These are phyloP conservation scores for Heteronetta atricapilla DNA, from an alignment of 2,113 vertebrate genomes.

Conservation along the genomic window DNA sequence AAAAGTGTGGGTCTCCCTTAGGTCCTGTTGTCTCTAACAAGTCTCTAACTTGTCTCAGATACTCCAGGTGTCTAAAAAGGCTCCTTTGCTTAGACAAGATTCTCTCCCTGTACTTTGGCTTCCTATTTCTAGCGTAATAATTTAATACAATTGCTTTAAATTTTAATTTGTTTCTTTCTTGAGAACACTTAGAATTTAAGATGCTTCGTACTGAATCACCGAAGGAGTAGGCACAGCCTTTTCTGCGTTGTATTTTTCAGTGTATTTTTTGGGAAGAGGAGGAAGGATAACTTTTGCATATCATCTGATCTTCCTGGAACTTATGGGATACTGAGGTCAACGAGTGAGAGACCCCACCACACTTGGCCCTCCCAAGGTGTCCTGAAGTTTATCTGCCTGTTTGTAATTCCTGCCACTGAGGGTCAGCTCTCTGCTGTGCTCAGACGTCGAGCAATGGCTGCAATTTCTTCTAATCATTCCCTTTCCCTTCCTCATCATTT, in stretches of 20 bases:
- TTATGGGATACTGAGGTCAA: not conserved
- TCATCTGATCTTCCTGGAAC: not conserved
- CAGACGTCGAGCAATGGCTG: slow-evolving; percentile 65
- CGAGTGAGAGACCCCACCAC: not conserved
- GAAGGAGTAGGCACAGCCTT: not conserved
- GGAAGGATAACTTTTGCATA: not conserved
- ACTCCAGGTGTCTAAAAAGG: not conserved
- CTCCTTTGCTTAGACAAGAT: not conserved
- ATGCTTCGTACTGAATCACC: not conserved
- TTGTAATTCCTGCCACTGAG: slow-evolving; percentile 2
- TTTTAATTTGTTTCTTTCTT: not conserved
- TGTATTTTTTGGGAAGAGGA: not conserved
- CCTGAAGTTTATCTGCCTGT: slow-evolving; percentile 43
- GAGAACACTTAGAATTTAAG: not conserved
- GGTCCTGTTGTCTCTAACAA: not conserved
- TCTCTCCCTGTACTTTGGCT: not conserved
- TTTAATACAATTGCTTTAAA: not conserved
- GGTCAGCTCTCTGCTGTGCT: slow-evolving; percentile 24
- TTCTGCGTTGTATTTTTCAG: not conserved
- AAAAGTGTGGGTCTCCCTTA: not conserved
- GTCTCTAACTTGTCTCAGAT: not conserved
- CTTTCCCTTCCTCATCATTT: slow-evolving; percentile 29
- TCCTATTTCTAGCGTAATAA: not conserved
- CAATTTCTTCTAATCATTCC: slow-evolving; percentile 40
- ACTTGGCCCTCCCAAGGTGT: not conserved